These are phyloP conservation scores for Pseudochirops cupreus DNA, from an alignment of 2,797 vertebrate species.

Conservation along the genomic window DNA sequence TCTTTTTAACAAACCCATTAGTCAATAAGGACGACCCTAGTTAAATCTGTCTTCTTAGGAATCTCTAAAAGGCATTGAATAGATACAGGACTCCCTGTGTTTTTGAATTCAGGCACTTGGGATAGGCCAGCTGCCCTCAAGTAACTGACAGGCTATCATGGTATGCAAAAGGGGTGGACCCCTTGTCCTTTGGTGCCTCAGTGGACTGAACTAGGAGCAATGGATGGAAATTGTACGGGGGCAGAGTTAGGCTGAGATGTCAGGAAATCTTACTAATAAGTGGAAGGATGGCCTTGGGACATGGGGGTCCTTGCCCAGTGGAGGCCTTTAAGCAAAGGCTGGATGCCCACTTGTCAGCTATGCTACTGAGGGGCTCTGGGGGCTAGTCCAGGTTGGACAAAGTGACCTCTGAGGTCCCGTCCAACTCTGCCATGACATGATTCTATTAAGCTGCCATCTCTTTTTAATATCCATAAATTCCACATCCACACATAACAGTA, in stretches of 20 bases:
- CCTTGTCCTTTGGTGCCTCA: neutral
- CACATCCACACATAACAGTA: neutral
- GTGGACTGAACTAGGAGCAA: neutral
- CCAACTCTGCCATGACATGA: neutral
- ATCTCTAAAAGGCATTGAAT: neutral
- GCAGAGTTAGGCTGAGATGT: neutral
- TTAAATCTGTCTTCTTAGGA: neutral
- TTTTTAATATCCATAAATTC: neutral
- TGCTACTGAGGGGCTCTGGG: neutral
- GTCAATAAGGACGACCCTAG: neutral
- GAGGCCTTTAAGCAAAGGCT: neutral
- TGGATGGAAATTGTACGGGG: neutral
- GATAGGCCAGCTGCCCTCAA: neutral
- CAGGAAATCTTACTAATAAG: neutral
- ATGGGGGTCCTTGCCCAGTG: neutral
- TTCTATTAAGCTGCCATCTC: neutral
- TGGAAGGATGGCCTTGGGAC: neutral
- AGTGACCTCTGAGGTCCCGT: neutral
- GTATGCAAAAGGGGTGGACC: neutral
- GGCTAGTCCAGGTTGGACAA: neutral
- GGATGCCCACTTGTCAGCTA: neutral
- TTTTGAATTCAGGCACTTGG: neutral
- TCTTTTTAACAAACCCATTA: neutral
- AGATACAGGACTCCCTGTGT: neutral
- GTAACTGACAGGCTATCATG: neutral